Conservation (phyloP, 2,113 vertebrate genomes). For the Neolamprologus tretocephalus region DNA sequence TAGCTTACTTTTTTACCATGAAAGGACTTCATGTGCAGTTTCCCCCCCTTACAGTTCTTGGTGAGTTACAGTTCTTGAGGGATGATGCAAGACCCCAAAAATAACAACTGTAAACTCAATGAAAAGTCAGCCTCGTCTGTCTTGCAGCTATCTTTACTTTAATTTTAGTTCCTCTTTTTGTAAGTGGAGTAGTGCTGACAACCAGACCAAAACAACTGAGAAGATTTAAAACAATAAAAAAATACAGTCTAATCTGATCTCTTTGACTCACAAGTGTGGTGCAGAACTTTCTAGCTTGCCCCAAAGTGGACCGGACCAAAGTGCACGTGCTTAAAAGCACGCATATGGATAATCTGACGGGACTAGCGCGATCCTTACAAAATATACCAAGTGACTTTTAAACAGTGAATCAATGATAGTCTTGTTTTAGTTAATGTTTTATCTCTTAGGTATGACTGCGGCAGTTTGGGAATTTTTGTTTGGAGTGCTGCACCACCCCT, state of each 20-base stretch:
- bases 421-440: slow-evolving; percentile 30
- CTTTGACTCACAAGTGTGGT: not conserved
- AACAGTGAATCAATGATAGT: not conserved
- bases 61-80: slow-evolving; percentile 15
- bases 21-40: slow-evolving; percentile 27
- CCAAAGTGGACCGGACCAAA: not conserved
- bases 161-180: slow-evolving; percentile 31
- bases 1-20: slow-evolving; percentile 47
- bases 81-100: slow-evolving; percentile 52
- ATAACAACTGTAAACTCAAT: slow-evolving; percentile 32
- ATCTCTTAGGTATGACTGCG: slow-evolving; percentile 2
- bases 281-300: not conserved
- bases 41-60: not conserved
- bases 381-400: not conserved
- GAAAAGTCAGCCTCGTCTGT: not conserved
- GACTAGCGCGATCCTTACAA: not conserved
- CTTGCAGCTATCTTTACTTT: not conserved
- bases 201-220: not conserved
- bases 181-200: not conserved
- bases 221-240: not conserved
- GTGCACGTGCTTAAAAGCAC: not conserved
- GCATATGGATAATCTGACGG: not conserved
- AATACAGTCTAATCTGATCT: not conserved
- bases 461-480: not conserved
- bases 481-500: not conserved